These are phyloP conservation scores for Bombus ignitus DNA, from an alignment of 1,140 invertebrate species.

Conservation along the genomic window DNA sequence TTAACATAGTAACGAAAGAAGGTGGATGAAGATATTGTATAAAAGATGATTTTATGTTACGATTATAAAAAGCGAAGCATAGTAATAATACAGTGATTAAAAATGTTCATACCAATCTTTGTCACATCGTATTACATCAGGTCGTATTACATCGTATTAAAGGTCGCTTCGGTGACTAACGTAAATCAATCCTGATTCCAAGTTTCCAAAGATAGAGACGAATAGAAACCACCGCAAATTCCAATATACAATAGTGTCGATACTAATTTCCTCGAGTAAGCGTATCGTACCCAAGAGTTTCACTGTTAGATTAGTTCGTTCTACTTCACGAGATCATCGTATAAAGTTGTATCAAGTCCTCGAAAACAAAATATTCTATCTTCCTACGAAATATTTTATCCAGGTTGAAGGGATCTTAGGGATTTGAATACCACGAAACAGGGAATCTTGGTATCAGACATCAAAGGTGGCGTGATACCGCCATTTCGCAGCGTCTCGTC, in stretches of 20 bases:
- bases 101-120: too few relatives aligned
- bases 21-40: background rate
- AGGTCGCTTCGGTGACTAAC: background rate
- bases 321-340: background rate
- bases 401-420: background rate
- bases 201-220: background rate
- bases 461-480: constrained; percentile 17
- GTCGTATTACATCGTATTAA: background rate
- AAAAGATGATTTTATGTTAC: too few relatives aligned
- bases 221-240: too few relatives aligned
- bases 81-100: too few relatives aligned
- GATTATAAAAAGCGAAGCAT: too few relatives aligned
- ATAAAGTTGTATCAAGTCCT: background rate
- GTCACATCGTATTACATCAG: background rate
- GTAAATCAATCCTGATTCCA: background rate
- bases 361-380: background rate
- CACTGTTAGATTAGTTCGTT: background rate
- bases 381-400: too few relatives aligned
- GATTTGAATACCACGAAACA: background rate
- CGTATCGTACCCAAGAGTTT: background rate
- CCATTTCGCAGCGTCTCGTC: constrained; percentile 24
- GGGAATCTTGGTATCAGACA: background rate
- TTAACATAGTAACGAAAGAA: background rate
- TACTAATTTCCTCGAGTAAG: background rate
- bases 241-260: too few relatives aligned